Evolutionary conservation across 1,140 invertebrate species (phyloP), one percentile per base, ranked within the genome.

Genomic region (Notospermus geniculatus): DNA sequence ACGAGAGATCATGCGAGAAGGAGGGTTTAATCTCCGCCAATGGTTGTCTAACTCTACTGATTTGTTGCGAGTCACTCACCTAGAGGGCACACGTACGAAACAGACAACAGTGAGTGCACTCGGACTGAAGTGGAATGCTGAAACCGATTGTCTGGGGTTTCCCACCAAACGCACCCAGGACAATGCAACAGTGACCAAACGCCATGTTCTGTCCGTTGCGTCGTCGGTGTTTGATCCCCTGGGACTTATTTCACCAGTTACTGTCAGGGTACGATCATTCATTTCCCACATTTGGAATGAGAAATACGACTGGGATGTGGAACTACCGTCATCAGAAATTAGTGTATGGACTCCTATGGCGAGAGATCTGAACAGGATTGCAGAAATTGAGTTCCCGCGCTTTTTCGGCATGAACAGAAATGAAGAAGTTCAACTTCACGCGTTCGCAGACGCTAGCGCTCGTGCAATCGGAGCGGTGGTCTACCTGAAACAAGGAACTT

Each of bases 211-310:
- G 25, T 50, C 46, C n/a, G 19, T 19, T 27, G 25, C 46, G 25
- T 19, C 46, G n/a, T 19, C 46, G n/a, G 46, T 50, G 25, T 50
- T 50, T 50, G 46, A 50, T 27, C 46, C 46, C 4, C 46, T 50
- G 4, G 46, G 46, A 4, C 46, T 50, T 9, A 27, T 50, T 50
- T 5, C 46, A 23, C 46, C 46, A 5, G 5, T 50, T n/a, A 50
- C 46, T 23, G 46, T 50, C 25, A 50, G 19, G n/a, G 46, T 27
- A 9, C n/a, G 25, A n/a, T 19, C n/a, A n/a, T 50, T 50, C 25
- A 50, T 50, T 27, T 23, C n/a, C 5, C n/a, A 50, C n/a, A 19
- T 50, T n/a, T 50, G 5, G 46, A 19, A n/a, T 19, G n/a, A 19
- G n/a, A 23, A 19, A 9, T 9, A 50, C 9, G 46, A n/a, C 19